Conservation (phyloP, 2,113 vertebrate species). For the Pampusana beccarii region DNA sequence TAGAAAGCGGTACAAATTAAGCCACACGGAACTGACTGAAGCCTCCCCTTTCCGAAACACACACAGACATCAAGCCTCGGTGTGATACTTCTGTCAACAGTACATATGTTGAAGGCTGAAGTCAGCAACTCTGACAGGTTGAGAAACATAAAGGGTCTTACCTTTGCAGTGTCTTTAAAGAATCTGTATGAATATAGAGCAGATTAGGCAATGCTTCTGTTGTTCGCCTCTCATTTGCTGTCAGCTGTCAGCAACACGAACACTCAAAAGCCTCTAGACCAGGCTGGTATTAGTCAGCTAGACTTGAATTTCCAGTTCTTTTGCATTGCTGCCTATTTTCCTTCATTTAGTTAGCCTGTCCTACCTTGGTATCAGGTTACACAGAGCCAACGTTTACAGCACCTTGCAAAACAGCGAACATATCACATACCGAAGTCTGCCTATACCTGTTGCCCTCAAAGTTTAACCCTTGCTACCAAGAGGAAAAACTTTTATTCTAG, state of each 20-base stretch:
- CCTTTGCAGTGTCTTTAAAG: slow-evolving; percentile 12
- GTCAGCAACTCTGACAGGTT: not conserved
- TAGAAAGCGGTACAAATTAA: not conserved
- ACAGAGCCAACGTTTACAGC: slow-evolving; percentile 66
- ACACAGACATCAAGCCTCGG: not conserved
- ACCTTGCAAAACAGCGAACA: slow-evolving; percentile 76
- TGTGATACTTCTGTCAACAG: accelerated
- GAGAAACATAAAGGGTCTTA: slow-evolving; percentile 24
- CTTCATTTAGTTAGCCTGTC: slow-evolving; percentile 65
- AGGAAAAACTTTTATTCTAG: not conserved
- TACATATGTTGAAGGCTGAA: not conserved
- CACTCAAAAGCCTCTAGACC: slow-evolving; percentile 41
- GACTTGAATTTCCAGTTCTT: slow-evolving; percentile 86
- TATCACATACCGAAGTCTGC: slow-evolving; percentile 77
- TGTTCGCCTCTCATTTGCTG: slow-evolving; percentile 52
- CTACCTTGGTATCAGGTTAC: slow-evolving; percentile 76
- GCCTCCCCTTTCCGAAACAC: not conserved
- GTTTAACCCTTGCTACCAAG: slow-evolving; percentile 63
- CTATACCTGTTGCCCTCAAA: slow-evolving; percentile 71
- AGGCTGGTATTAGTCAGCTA: slow-evolving; percentile 74
- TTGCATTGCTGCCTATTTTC: slow-evolving; percentile 77
- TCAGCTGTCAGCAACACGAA: slow-evolving; percentile 69
- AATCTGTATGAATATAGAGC: not conserved
- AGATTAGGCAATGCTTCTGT: slow-evolving; percentile 12
- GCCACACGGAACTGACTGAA: not conserved